phyloP scores from a whole-genome alignment of 2,797 vertebrate species.

The Hypotaenidia philippensis region DNA sequence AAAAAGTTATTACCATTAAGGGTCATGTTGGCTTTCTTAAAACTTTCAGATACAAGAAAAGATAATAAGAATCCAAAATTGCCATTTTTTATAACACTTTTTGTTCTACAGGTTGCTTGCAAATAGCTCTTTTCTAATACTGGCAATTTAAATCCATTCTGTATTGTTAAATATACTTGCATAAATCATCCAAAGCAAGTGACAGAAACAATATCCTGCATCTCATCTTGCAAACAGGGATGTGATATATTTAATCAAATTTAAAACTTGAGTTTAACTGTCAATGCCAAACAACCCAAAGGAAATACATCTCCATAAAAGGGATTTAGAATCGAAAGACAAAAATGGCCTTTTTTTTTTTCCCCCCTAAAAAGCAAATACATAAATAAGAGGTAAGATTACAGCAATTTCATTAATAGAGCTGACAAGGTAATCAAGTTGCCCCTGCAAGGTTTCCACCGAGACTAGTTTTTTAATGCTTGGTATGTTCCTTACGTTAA shows the following conservation, averaged over 20 bases:
- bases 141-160: not conserved
- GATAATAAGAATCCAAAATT: not conserved
- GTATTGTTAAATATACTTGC: not conserved
- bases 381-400: not conserved
- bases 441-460: not conserved
- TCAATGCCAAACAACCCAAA: not conserved
- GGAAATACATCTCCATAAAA: not conserved
- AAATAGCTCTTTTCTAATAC: not conserved
- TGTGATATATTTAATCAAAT: not conserved
- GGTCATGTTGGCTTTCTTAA: not conserved
- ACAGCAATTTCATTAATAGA: not conserved
- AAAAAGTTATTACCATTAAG: not conserved
- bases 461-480: not conserved
- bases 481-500: not conserved
- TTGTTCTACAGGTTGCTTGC: not conserved
- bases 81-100: not conserved
- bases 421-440: not conserved
- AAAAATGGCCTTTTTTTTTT: no score
- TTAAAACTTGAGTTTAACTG: not conserved
- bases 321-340: not conserved
- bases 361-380: not conserved
- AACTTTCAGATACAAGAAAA: not conserved
- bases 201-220: not conserved
- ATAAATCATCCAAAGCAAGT: not conserved
- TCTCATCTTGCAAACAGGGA: not conserved